Evolutionary conservation across 2,888 invertebrate species (phyloP).

Genomic region (Operophtera brumata): DNA sequence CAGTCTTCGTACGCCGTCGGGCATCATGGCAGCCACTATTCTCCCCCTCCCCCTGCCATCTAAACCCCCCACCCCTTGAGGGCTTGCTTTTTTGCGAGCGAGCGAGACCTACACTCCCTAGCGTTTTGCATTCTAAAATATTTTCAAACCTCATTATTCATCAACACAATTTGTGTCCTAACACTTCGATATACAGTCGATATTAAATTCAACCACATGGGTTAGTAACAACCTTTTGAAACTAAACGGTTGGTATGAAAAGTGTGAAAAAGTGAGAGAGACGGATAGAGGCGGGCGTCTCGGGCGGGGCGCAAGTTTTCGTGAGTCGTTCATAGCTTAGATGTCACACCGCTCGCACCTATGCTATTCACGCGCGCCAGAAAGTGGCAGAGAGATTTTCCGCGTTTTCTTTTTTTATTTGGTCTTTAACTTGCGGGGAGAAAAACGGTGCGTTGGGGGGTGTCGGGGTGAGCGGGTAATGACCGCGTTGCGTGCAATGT

Average conservation of each 20-base stretch:
- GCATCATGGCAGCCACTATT: constrained; percentile 73
- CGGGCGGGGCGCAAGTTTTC: constrained; percentile 80
- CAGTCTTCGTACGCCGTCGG: constrained; percentile 74
- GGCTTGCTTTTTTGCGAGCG: constrained; percentile 79
- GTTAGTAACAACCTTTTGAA: constrained; percentile 38
- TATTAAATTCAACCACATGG: constrained; percentile 20
- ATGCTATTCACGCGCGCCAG: constrained; percentile 38
- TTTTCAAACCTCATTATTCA: constrained; percentile 55
- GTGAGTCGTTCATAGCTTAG: constrained; percentile 79
- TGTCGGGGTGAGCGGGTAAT: constrained; percentile 48
- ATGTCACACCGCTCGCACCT: constrained; percentile 65
- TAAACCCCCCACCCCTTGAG: constrained; percentile 54
- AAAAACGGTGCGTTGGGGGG: constrained; percentile 74
- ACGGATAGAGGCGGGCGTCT: constrained; percentile 78
- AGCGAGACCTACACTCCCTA: constrained; percentile 75
- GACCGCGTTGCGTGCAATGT: constrained; percentile 74
- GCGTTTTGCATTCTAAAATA: constrained; percentile 78
- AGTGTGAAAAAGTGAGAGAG: constrained; percentile 81
- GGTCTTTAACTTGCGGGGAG: constrained; percentile 78
- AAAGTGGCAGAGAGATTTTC: constrained; percentile 73
- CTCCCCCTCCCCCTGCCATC: constrained; percentile 44
- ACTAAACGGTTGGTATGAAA: constrained; percentile 58
- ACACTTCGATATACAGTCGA: not conserved
- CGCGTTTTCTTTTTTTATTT: constrained; percentile 79
- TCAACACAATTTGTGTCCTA: constrained; percentile 34